A percentile compares a stretch with the other conserved stretches of the same genome.
These are phyloP conservation scores for Plectropomus leopardus DNA, from an alignment of 2,113 vertebrate species.

Conservation along the genomic window DNA sequence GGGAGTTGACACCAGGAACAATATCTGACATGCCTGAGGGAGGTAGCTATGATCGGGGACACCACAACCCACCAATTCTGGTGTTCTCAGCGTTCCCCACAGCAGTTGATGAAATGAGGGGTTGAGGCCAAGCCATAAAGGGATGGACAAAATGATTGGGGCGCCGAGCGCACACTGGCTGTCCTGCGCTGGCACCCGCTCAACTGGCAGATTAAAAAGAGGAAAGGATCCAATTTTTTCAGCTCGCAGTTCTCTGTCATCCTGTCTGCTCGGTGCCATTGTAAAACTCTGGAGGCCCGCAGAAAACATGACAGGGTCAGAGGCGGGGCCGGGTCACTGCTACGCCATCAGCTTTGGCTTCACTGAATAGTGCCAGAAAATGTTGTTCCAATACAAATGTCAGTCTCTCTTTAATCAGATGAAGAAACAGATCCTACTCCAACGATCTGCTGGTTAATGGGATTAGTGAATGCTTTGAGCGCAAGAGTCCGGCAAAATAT, in stretches of 20 bases:
- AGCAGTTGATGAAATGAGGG: constrained; percentile 51
- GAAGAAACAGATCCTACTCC: constrained; percentile 31
- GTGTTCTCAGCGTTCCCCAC: constrained; percentile 52
- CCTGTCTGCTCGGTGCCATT: constrained; percentile 46
- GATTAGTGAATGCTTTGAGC: constrained; percentile 53
- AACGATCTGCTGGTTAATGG: constrained; percentile 47
- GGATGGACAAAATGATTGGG: constrained; percentile 76
- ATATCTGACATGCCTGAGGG: constrained; percentile 30
- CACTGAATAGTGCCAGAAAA: constrained; percentile 16
- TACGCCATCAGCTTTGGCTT: constrained; percentile 17
- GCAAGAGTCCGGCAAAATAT: constrained; percentile 34
- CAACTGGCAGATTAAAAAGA: constrained; percentile 79
- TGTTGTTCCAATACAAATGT: constrained; percentile 33
- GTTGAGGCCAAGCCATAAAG: constrained; percentile 64
- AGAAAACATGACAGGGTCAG: constrained; percentile 53
- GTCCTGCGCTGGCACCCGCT: constrained; percentile 76
- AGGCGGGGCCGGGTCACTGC: constrained; percentile 31
- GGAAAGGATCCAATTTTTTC: constrained; percentile 72
- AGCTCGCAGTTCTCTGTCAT: constrained; percentile 64
- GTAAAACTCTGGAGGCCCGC: constrained; percentile 45
- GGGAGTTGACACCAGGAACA: constrained; percentile 34
- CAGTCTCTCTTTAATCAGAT: constrained; percentile 53
- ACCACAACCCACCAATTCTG: constrained; percentile 38
- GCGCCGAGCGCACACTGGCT: constrained; percentile 59
- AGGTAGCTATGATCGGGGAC: constrained; percentile 32